Base-by-base conservation (phyloP, 2,888 invertebrate species). In the Lathronympha strigana region DNA sequence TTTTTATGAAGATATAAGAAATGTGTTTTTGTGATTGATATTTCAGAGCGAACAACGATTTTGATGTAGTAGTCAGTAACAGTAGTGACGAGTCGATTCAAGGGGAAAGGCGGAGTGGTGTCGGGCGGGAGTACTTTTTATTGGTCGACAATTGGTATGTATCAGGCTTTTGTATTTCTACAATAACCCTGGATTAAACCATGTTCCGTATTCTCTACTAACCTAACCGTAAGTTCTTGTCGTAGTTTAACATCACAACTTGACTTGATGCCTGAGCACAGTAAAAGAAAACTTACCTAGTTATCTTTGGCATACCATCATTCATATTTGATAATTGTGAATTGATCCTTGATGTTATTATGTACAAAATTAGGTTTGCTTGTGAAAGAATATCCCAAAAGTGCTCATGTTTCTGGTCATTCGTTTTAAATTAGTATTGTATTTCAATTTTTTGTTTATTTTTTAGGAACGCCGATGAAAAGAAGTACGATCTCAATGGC, bases 401-500 rank as follows among this genome's bases (percentile, higher is more conserved):
- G 53, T 62, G 66, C 66, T 66, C 66, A 61, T 43, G 25, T 50
- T 17, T 66, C 66, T 43, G 25, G 53, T 62, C 28, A 33, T 54
- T 8, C 9, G 21, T 21, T 43, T 55, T 17, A 40, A 21, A 40
- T 21, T 43, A 40, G 5, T 45, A 31, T 43, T 17, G 15, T 51
- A 11, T 69, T 76, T 68, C 71, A 61, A 38, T 33, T 55, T 64
- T 68, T 69, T 67, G 67, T 72, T 67, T 67, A 43, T 40, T 70
- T 88, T 88, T 80, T 88, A 92, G 91, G 90, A 78, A 90, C 67
- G 85, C 86, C 62, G 82, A 85, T 55, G 86, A 88, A 78, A 92
- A 91, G 83, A 90, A 90, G 76, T 90, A 90, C 78, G 86, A 88
- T 71, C 68, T 91, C 76, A 84, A 90, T 72, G 80, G 80, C 66